Evolutionary conservation across 2,113 vertebrate genomes (phyloP), one percentile per base, ranked within the genome.

Genomic region (Arothron firmamentum): DNA sequence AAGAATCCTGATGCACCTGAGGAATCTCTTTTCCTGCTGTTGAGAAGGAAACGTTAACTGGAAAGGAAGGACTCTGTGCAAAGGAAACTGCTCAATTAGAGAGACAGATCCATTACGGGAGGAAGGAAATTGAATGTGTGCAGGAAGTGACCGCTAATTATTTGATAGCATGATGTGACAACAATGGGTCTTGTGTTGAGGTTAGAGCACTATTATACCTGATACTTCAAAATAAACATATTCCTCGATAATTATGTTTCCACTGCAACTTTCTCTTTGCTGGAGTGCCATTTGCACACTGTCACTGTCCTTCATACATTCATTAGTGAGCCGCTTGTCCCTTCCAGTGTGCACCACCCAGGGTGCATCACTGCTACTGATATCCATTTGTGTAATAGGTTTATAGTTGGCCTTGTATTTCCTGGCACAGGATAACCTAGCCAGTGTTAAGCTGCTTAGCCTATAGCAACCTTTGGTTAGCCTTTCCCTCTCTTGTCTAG

Each of bases 391-490:
- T 62, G 21, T 83, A 73, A 81, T 76, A 55, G 72, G 68, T 78
- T 80, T 80, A 80, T 46, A 56, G 58, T 55, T 64, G 51, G 59
- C 43, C 12, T 23, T 49, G 60, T 52, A 53, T 62, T 56, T 74
- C 70, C 62, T 82, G 52, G 67, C 67, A 47, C 56, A 25, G 41
- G 41, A 62, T 46, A 65, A 17, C 56, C 52, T 18, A 61, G 61
- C 58, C 31, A 28, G 49, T 38, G 20, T 52, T 80, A 86, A 86
- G 69, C 75, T 60, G 64, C 77, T 86, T 83, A 74, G 61, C 25
- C 23, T 46, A 3, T 21, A 56, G 57, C 28, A 42, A 76, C 80
- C 65, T 83, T 78, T 77, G 59, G 25, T 59, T 56, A 11, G 54
- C 56, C 62, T 69, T 25, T 45, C 4, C 59, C 28, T 53, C 19